These are phyloP conservation scores for Acronicta psi DNA, from an alignment of 2,888 invertebrate genomes.

Conservation along the genomic window DNA sequence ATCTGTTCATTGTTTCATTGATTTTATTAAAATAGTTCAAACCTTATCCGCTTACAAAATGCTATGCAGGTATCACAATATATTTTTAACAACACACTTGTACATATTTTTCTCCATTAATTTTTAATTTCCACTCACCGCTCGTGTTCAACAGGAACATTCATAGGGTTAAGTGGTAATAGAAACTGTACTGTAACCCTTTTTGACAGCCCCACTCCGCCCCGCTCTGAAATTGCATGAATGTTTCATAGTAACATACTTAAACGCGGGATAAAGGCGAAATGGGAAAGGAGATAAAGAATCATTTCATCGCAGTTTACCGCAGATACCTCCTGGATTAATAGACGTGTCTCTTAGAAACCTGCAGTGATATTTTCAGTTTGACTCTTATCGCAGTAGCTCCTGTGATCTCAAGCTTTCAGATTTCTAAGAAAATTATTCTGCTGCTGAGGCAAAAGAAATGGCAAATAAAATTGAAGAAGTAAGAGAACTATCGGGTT, in stretches of 20 bases:
- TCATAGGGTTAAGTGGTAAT: not conserved
- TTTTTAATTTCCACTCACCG: not conserved
- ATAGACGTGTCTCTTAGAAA: not conserved
- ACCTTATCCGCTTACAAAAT: conserved; percentile 24
- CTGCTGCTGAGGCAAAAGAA: not conserved
- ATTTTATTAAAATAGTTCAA: conserved; percentile 34
- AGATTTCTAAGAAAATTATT: too few species aligned
- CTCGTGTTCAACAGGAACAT: not conserved
- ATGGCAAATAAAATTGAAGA: not conserved
- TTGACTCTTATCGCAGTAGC: too few species aligned
- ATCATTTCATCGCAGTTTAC: conserved; percentile 1
- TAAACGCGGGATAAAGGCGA: not conserved
- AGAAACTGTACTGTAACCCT: conserved; percentile 1
- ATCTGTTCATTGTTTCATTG: conserved; percentile 45
- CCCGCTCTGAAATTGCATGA: conserved; percentile 1
- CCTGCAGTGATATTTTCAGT: not conserved
- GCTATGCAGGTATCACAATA: too few species aligned
- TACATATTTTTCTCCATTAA: not conserved
- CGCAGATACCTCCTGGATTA: not conserved
- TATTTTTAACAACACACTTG: not conserved
- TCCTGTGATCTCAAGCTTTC: too few species aligned
- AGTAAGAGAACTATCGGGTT: not conserved
- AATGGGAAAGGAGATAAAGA: not conserved
- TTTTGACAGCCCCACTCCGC: conserved; percentile 1
- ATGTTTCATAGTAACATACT: conserved; percentile 1